Evolutionary conservation across 2,113 vertebrate genomes (phyloP), one percentile per base, ranked within the genome.

Genomic region (Terrapene triunguis): DNA sequence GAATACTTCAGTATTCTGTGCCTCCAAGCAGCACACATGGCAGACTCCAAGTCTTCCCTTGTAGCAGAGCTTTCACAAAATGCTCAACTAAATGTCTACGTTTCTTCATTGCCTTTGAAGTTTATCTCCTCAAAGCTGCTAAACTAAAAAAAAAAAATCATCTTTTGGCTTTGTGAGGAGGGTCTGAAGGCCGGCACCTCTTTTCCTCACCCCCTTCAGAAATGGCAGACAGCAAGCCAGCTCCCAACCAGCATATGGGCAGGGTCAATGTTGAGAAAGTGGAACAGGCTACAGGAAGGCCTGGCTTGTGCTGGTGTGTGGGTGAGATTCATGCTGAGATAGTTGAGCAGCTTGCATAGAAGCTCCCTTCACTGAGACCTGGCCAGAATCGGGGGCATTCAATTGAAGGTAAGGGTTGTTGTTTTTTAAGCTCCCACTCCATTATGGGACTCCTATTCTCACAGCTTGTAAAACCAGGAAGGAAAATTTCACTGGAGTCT

Each of bases 231-330:
- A 72, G 19, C 19, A 72, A 72, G 38, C 25, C 13, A 35, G 3
- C 54, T 72, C 25, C 50, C 55, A 29, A 32, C 10, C 0, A 1
- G 7, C 42, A 29, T 0, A 2, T 35, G 19, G 47, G 50, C n/a
- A 44, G 29, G 1, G 57, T 24, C n/a, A 29, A 5, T 38, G 50
- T 22, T 2, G 0, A 5, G 51, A 10, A 35, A 74, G 72, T 4
- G 2, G 72, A 47, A 10, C 0, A 4, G n/a, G 32, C 27, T 57
- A 42, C 27, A 35, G 44, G 57, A 57, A 35, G 1, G 42, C 35
- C 25, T 79, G 32, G 27, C 11, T n/a, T n/a, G 9, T 72, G 35
- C 32, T n/a, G 14, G 14, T 38, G 17, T 72, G 19, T 21, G n/a
- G 19, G 35, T 72, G n/a, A 38, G 17, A n/a, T 72, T 10, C 19